phyloP scores from a whole-genome alignment of 2,113 vertebrate species.

The Bubo scandiacus region DNA sequence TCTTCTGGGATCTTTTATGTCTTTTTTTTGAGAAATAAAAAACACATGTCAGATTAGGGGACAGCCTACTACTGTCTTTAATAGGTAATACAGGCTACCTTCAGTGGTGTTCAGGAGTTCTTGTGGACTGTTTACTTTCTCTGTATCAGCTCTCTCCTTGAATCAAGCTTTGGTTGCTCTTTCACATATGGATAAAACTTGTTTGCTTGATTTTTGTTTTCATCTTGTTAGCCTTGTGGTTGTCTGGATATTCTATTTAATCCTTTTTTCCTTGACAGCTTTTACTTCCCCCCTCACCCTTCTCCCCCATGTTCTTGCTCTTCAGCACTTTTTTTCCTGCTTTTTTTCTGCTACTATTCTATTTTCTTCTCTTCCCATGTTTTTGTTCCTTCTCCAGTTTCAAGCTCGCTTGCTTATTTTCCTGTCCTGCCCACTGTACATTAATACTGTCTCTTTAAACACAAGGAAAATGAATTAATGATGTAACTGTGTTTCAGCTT shows the following conservation, averaged over 20 bases:
- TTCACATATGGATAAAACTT: neutral
- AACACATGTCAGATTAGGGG: neutral
- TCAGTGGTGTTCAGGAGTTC: neutral
- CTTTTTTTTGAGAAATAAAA: neutral
- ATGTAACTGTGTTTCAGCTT: neutral
- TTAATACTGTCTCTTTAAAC: neutral
- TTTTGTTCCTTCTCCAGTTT: neutral
- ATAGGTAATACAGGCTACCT: neutral
- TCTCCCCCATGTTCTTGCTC: neutral
- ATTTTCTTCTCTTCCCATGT: neutral
- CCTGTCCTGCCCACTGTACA: neutral
- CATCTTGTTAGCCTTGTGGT: neutral
- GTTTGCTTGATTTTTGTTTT: fast-evolving
- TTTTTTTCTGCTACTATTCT: neutral
- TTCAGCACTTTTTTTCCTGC: neutral
- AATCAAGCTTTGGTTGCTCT: neutral
- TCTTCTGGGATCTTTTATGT: neutral
- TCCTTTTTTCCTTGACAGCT: neutral
- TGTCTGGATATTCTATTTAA: neutral
- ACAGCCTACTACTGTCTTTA: neutral
- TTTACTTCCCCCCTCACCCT: fast-evolving
- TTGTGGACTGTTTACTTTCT: neutral
- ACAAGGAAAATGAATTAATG: neutral
- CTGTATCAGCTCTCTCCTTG: neutral
- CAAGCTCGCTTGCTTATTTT: neutral